Evolutionary conservation across 1,140 invertebrate species (phyloP).

Genomic region (Euwallacea fornicatus): DNA sequence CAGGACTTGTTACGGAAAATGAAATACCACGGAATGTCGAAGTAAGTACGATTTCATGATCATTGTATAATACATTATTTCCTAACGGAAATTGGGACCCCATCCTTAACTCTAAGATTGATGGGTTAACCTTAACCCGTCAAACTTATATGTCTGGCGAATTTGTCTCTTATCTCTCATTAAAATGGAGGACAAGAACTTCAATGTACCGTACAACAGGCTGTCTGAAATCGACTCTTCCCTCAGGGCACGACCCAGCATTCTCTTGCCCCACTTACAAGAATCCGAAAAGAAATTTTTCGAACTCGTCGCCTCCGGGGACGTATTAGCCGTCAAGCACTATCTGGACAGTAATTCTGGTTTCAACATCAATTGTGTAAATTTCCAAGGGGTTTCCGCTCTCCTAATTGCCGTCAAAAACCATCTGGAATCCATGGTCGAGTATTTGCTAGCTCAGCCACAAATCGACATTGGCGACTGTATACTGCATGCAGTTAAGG

Average conservation of each 20-base stretch:
- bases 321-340: slow-evolving; percentile 51
- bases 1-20: slow-evolving; percentile 57
- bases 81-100: no score
- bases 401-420: slow-evolving; percentile 60
- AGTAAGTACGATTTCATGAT: slow-evolving; percentile 36
- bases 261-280: slow-evolving; percentile 54
- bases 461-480: slow-evolving; percentile 60
- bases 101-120: no score
- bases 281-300: slow-evolving; percentile 57
- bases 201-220: slow-evolving; percentile 37
- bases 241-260: slow-evolving; percentile 47
- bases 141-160: no score
- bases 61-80: no score
- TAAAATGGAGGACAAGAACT: slow-evolving; percentile 4
- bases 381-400: slow-evolving; percentile 60
- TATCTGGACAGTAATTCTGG: slow-evolving; percentile 52
- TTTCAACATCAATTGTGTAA: slow-evolving; percentile 58
- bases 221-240: slow-evolving; percentile 39
- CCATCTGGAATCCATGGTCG: slow-evolving; percentile 57
- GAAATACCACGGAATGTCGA: slow-evolving; percentile 54
- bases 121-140: no score
- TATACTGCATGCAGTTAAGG: slow-evolving; percentile 59
- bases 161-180: no score
- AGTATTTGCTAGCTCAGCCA: slow-evolving; percentile 56
- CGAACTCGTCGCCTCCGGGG: slow-evolving; percentile 53